Evolutionary conservation across 2,113 vertebrate genomes (phyloP).

Genomic region (Tragelaphus buxtoni): DNA sequence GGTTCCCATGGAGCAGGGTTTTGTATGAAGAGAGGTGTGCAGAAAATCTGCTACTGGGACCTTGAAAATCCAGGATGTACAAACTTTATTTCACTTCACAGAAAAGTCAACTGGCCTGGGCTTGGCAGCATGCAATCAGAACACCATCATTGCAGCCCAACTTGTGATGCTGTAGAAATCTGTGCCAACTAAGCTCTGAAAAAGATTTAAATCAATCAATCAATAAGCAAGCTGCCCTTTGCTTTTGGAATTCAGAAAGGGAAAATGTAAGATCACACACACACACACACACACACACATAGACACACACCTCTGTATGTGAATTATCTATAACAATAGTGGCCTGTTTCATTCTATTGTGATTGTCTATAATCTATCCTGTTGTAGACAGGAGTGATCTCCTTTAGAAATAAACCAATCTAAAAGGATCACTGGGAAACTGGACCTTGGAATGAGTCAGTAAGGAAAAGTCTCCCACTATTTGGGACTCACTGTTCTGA

Average conservation of each 20-base stretch:
- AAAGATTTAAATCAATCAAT: not conserved
- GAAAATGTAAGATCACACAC: not conserved
- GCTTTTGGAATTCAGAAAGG: not conserved
- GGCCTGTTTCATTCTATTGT: not conserved
- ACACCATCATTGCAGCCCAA: not conserved
- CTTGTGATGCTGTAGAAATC: not conserved
- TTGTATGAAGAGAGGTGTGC: not conserved
- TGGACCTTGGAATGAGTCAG: not conserved
- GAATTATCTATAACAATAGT: not conserved
- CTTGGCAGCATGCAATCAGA: not conserved
- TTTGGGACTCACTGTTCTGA: not conserved
- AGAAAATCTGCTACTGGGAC: not conserved
- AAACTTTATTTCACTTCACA: not conserved
- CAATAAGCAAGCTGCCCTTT: not conserved
- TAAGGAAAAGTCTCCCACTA: not conserved
- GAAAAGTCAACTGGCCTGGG: not conserved
- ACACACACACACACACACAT: not conserved
- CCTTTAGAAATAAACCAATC: not conserved
- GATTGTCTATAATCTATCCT: not conserved
- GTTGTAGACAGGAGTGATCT: not conserved
- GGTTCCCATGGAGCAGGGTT: constrained; percentile 31
- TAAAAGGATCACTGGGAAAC: not conserved
- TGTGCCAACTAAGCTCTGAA: not conserved
- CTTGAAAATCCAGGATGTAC: not conserved
- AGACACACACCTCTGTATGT: not conserved